Percentiles rank a stretch among this genome's conserved stretches.
Conservation (phyloP, 2,888 invertebrate genomes). For the Podabrus alpinus region DNA sequence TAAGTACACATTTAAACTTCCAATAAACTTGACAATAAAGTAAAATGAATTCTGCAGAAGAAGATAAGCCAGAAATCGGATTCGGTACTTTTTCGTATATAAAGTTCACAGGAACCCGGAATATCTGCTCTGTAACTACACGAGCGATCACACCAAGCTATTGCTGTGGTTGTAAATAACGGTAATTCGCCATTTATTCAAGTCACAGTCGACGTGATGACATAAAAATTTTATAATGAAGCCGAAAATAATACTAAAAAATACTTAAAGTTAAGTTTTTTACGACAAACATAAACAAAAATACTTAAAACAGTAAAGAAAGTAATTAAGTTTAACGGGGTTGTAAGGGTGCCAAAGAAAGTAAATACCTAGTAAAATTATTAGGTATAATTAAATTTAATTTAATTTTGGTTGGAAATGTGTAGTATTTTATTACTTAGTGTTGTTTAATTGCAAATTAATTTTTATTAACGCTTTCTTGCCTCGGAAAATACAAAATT, state of each 20-base stretch:
- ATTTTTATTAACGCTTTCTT: neutral
- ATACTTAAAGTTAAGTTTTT: neutral
- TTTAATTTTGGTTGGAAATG: neutral
- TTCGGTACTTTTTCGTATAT: too few species aligned
- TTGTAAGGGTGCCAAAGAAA: neutral
- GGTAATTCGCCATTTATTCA: neutral
- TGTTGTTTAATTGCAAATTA: neutral
- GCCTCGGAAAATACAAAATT: neutral
- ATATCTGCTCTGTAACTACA: too few species aligned
- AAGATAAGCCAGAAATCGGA: too few species aligned
- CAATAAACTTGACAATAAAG: too few species aligned
- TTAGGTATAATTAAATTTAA: conserved; percentile 3
- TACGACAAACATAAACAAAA: neutral
- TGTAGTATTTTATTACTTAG: neutral
- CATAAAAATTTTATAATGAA: neutral
- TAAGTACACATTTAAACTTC: too few species aligned
- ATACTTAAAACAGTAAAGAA: neutral
- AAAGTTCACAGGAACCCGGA: too few species aligned
- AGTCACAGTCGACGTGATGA: neutral
- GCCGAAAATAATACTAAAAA: neutral
- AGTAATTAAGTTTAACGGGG: neutral
- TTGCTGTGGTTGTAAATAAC: too few species aligned
- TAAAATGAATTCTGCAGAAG: too few species aligned
- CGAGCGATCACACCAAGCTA: too few species aligned
- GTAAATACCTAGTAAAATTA: neutral